Evolutionary conservation across 1,140 invertebrate genomes (phyloP).

Genomic region (Magallana angulata): DNA sequence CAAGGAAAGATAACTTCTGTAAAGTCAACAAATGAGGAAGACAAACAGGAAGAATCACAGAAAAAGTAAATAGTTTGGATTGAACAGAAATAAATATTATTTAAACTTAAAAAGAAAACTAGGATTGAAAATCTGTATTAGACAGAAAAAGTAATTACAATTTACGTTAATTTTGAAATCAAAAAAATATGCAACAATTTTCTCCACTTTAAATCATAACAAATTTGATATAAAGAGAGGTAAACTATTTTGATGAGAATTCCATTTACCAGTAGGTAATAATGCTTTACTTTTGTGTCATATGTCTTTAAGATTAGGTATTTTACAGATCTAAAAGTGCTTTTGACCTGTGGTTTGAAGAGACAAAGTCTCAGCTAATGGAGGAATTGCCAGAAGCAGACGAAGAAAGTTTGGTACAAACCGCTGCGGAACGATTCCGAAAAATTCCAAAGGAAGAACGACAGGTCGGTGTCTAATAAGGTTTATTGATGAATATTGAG

Average conservation of each 20-base stretch:
- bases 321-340: conserved; percentile 63
- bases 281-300: no score
- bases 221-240: no score
- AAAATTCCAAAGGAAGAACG: conserved; percentile 72
- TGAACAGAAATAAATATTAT: background rate
- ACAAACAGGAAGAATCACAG: background rate
- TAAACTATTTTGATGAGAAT: no score
- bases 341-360: conserved; percentile 75
- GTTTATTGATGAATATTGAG: background rate
- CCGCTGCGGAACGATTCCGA: conserved; percentile 70
- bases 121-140: background rate
- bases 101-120: background rate
- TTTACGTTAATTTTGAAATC: no score
- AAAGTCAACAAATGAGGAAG: background rate
- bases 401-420: conserved; percentile 67
- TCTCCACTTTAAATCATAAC: no score
- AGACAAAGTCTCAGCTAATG: conserved; percentile 61
- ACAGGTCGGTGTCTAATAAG: conserved; percentile 61
- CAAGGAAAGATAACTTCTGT: conserved; percentile 26
- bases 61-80: background rate
- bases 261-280: no score
- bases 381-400: conserved; percentile 68
- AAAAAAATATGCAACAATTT: no score
- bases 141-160: no score
- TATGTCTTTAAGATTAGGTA: no score